Evolutionary conservation across 1,140 invertebrate genomes (phyloP), one percentile per base, ranked within the genome.

Genomic region (Charaxes varanes): DNA sequence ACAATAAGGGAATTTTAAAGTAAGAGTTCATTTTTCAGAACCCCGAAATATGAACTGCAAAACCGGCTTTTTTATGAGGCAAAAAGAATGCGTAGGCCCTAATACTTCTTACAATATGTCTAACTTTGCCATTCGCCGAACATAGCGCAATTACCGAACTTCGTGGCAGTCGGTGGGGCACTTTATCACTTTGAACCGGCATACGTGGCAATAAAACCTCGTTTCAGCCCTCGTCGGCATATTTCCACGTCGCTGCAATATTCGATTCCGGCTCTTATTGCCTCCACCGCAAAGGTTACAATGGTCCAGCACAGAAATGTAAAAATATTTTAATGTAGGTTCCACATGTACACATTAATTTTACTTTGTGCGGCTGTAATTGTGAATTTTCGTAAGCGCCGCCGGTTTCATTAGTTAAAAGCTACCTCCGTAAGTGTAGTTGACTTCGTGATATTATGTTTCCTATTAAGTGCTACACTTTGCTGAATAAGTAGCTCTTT

Each of bases 51-150:
- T n/a, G n/a, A n/a, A n/a, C n/a, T n/a, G n/a, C n/a, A n/a, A n/a
- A n/a, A n/a, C n/a, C n/a, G n/a, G n/a, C n/a, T n/a, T n/a, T n/a
- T n/a, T n/a, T n/a, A n/a, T n/a, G n/a, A n/a, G n/a, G n/a, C n/a
- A n/a, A n/a, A n/a, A n/a, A n/a, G n/a, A n/a, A n/a, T n/a, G n/a
- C n/a, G n/a, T n/a, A n/a, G n/a, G n/a, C n/a, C n/a, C n/a, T n/a
- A n/a, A n/a, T n/a, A n/a, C n/a, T n/a, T n/a, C n/a, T n/a, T 41
- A n/a, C 44, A 22, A 47, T 53, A 53, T 30, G 47, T 53, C 40
- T 42, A 27, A 23, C 41, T 38, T 15, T 15, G 19, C 33, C 33
- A 37, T 44, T 37, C 41, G 30, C 32, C 36, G 17, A 27, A 35
- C 42, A 31, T 18, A 19, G 32, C 32, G 44, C 44, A 53, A 53